phyloP scores from a whole-genome alignment of 35 echinoderm and acorn worm genomes.

The Apostichopus parvimensis region DNA sequence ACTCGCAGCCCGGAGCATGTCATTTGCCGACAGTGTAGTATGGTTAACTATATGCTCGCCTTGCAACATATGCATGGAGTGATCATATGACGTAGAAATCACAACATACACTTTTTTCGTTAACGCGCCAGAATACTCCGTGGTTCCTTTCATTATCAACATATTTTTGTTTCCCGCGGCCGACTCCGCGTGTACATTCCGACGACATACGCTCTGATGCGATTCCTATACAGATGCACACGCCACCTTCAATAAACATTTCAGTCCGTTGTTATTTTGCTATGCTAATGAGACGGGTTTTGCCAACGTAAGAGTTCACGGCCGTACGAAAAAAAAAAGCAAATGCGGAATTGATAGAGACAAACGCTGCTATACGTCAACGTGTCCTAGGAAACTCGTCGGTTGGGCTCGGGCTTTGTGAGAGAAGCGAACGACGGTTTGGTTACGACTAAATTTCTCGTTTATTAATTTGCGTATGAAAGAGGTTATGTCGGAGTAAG shows the following conservation, averaged over 20 bases:
- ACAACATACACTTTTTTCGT: too few species aligned
- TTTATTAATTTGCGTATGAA: slow-evolving; percentile 46
- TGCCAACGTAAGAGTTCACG: slow-evolving; percentile 8
- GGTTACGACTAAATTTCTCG: slow-evolving; percentile 24
- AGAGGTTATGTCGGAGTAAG: slow-evolving; percentile 19
- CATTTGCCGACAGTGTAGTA: too few species aligned
- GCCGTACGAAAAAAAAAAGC: slow-evolving; percentile 7
- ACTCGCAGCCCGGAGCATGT: too few species aligned
- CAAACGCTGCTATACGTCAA: slow-evolving; percentile 21
- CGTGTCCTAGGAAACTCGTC: slow-evolving; percentile 46
- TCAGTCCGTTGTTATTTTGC: slow-evolving; percentile 19
- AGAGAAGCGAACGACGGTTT: not conserved
- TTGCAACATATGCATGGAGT: too few species aligned
- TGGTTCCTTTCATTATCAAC: not conserved
- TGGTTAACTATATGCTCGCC: too few species aligned
- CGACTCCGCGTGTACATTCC: not conserved
- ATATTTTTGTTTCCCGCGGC: not conserved
- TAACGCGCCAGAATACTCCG: not conserved
- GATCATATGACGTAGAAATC: too few species aligned
- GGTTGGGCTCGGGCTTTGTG: not conserved
- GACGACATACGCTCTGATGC: not conserved
- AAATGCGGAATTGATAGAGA: slow-evolving; percentile 11
- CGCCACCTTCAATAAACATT: slow-evolving; percentile 3
- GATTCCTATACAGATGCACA: not conserved
- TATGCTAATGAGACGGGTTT: slow-evolving; percentile 26